These are phyloP conservation scores for Tenualosa thibaudeaui DNA, from an alignment of 2,797 vertebrate genomes.

Conservation along the genomic window DNA sequence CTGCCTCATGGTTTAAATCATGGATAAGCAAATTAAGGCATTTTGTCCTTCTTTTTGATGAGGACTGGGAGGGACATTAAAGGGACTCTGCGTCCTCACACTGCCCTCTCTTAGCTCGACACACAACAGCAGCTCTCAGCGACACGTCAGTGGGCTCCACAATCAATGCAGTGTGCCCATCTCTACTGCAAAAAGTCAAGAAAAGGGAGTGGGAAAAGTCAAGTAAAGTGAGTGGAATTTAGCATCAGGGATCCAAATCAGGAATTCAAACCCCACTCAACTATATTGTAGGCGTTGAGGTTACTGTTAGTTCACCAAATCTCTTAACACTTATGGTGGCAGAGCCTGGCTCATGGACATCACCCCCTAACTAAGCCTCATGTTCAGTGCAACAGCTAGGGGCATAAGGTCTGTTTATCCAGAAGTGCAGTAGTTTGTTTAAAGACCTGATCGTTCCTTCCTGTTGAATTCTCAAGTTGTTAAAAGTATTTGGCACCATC, in stretches of 20 bases:
- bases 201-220: no score
- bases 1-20: constrained; percentile 61
- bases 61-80: constrained; percentile 55
- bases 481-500: not conserved
- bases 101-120: not conserved
- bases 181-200: not conserved
- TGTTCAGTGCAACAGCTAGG: not conserved
- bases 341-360: not conserved
- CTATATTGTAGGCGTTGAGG: no score
- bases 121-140: not conserved
- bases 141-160: not conserved
- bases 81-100: constrained; percentile 50
- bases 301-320: no score
- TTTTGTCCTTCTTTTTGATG: constrained; percentile 59
- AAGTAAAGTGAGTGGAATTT: no score
- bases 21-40: constrained; percentile 58
- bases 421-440: not conserved
- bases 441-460: not conserved
- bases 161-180: not conserved
- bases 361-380: not conserved
- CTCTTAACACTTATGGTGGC: not conserved
- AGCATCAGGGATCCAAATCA: no score
- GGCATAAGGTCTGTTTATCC: not conserved
- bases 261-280: no score
- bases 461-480: constrained; percentile 1